These are phyloP conservation scores for Cyphomyrmex costatus DNA, from an alignment of 1,140 invertebrate species.

Conservation along the genomic window DNA sequence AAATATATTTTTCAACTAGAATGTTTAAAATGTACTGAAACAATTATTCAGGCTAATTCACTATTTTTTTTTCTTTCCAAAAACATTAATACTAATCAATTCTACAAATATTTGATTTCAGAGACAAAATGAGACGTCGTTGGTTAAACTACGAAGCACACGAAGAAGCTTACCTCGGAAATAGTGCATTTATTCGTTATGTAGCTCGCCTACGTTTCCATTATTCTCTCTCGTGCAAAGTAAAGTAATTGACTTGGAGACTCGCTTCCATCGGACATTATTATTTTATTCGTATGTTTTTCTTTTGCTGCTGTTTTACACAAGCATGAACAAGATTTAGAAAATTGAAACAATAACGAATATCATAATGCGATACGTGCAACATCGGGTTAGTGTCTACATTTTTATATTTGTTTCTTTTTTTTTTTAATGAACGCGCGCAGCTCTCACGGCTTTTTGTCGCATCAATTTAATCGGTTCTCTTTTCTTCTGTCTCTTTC, in stretches of 20 bases:
- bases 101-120: constrained; percentile 40
- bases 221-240: constrained; percentile 63
- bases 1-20: constrained; percentile 16
- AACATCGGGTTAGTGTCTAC: constrained; percentile 47
- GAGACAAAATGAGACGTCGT: constrained; percentile 57
- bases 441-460: constrained; percentile 8
- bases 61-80: neutral
- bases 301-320: neutral
- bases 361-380: constrained; percentile 33
- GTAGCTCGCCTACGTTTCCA: constrained; percentile 48
- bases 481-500: neutral
- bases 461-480: constrained; percentile 10
- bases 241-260: constrained; percentile 52
- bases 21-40: neutral
- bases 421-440: constrained; percentile 6
- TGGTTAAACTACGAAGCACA: constrained; percentile 69
- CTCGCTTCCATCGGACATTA: constrained; percentile 24
- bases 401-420: constrained; percentile 19
- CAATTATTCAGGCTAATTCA: neutral
- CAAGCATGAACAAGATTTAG: constrained; percentile 44
- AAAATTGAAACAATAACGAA: constrained; percentile 41
- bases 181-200: constrained; percentile 65
- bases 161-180: constrained; percentile 74
- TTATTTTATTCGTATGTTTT: constrained; percentile 61
- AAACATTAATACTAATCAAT: neutral